Base-by-base conservation (phyloP, 2,888 invertebrate genomes). In the Drymonia ruficornis region DNA sequence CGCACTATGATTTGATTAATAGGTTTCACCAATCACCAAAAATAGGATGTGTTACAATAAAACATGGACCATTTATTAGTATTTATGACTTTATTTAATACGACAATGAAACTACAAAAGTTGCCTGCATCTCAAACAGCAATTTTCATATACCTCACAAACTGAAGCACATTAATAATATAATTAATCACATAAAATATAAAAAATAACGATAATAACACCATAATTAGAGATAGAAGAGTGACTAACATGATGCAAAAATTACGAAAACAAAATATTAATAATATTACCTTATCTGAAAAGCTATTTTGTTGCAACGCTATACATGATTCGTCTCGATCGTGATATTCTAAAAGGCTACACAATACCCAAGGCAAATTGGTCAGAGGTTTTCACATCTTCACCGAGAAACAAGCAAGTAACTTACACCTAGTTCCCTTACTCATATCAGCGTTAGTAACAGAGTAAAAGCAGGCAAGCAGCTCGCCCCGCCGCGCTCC, bases 91-190 rank as follows among this genome's bases (percentile, higher is more conserved):
- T 91, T 93, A 92, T 90, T 92, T 85, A 91, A 87, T 93, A 93
- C 92, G 93, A 93, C 91, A 92, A 93, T 93, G 93, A 93, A 93
- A 92, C 93, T 93, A 93, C 93, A 92, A 92, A 92, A 91, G 83
- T 87, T 89, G 92, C 90, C 90, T 88, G 93, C 92, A 90, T 86
- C 90, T 89, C 87, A 86, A 91, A 87, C 87, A 89, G 89, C 89
- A 86, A 84, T 84, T 82, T 81, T 80, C 78, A 80, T 86, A 86
- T 83, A 88, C 84, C 85, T 86, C 86, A 91, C 91, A 83, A 90
- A 93, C 89, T 87, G 83, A 92, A 93, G 93, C 93, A 90, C 87
- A 87, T 83, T 82, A 79, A 81, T 79, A 71, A 70, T 67, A 63
- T 44, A 65, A 64, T 74, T 75, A 76, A 78, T 82, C 67, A 82